Base-by-base conservation (phyloP, 2,888 invertebrate genomes). In the Nysson spinosus region DNA sequence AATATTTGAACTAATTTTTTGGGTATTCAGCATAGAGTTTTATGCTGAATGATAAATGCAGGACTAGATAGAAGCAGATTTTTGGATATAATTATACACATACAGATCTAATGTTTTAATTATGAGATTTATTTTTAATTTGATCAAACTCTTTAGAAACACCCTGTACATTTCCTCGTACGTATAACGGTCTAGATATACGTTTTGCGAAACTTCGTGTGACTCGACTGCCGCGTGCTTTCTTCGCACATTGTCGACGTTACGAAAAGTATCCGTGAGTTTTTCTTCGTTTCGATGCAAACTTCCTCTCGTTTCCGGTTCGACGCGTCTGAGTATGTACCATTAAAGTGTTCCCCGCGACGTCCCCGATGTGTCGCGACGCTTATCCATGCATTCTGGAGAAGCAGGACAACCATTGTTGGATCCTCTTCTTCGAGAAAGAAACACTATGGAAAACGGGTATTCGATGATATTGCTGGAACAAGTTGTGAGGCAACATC, bases 311-410 rank as follows among this genome's bases (percentile, higher is more conserved):
- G 47, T 54, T 39, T 44, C 54, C 50, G 42, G 51, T 30, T 39
- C 47, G 24, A 40, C 28, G 44, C 55, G 55, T 42, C 55, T 34
- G 34, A 40, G 34, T 37, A 28, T 58, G 57, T 52, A 64, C 69
- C 66, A 69, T 72, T 72, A 69, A 56, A 58, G 58, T 54, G 61
- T 72, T 51, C 35, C 30, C 52, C 24, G 37, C 54, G 50, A 56
- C 54, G 28, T 19, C 14, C 30, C 34, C 40, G 32, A 43, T 42
- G 55, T 35, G 51, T 55, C 57, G 49, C 16, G 43, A 72, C 61
- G 61, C 43, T 7, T 12, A 30, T 40, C 16, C 35, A 54, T 55
- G 61, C 51, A 43, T 64, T 37, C 47, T 57, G 54, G 57, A 61
- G 55, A 65, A 72, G 54, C 56, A 37, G 55, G 26, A 32, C 35